Percentiles rank a stretch among this genome's conserved stretches.
phyloP scores from a whole-genome alignment of 2,113 vertebrate species.

The Gallinago paraguaiae region DNA sequence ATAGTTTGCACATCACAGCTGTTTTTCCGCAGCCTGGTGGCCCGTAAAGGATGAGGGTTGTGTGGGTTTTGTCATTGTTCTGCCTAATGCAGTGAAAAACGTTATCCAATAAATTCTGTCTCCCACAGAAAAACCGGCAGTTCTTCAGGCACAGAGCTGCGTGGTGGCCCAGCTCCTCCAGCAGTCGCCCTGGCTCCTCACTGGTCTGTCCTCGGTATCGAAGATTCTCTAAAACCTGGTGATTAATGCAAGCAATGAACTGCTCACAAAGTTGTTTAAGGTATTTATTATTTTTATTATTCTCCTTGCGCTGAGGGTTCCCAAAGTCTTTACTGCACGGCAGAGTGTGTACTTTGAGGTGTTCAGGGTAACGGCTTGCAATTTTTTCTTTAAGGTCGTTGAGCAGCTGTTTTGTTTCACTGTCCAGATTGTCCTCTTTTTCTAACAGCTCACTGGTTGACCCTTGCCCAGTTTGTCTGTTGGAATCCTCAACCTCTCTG shows the following conservation, averaged over 20 bases:
- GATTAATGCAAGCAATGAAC: conserved; percentile 76
- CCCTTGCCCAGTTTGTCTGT: conserved; percentile 49
- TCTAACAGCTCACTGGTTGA: conserved; percentile 59
- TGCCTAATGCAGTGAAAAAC: conserved; percentile 69
- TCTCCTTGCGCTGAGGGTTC: conserved; percentile 66
- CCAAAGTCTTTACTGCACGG: conserved; percentile 69
- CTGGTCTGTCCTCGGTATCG: neutral
- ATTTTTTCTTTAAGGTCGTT: conserved; percentile 73
- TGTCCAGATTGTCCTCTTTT: conserved; percentile 67
- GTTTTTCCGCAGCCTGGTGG: conserved; percentile 81
- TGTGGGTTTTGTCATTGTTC: conserved; percentile 36
- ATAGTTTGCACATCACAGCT: conserved; percentile 74
- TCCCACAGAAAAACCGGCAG: conserved; percentile 67
- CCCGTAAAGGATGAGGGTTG: conserved; percentile 74
- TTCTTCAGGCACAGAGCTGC: conserved; percentile 31
- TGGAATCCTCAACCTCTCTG: conserved; percentile 72
- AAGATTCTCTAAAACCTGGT: conserved; percentile 58
- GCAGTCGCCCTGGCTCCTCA: neutral
- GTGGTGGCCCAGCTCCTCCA: conserved; percentile 76
- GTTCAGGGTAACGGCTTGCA: neutral
- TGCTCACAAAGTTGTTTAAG: conserved; percentile 76
- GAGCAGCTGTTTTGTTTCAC: conserved; percentile 74
- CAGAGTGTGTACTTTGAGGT: conserved; percentile 70
- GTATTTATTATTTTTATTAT: conserved; percentile 75
- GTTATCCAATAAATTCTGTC: conserved; percentile 72